Base-by-base conservation (phyloP, 1,140 invertebrate species). In the Macrotrachela quadricornifera region DNA sequence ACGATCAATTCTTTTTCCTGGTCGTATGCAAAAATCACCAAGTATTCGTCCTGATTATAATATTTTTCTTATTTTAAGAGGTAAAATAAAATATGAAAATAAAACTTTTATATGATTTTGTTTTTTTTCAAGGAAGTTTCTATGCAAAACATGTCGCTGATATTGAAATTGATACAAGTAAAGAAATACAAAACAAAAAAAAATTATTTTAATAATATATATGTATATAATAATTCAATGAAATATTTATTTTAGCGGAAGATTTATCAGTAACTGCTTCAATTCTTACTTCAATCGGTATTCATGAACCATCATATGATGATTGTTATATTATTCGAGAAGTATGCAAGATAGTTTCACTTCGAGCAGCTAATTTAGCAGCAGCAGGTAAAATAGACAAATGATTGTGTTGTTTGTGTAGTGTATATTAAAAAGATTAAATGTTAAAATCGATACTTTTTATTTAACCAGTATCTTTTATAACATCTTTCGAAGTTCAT, bases 331-430 rank as follows among this genome's bases (percentile, higher is more conserved):
- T 81, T 58, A 77, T 92, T 1, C 76, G 82, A 50, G 82, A 85
- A 68, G 80, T 95, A 44, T 97, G 92, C 68, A 81, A 86, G 59
- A 76, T 83, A 49, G 80, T 97, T 6, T 88, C 86, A 36, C 76
- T 79, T 51, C 75, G 92, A 58, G 90, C 92, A 6, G 92, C 91
- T 2, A 81, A 85, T 69, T 68, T 99, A 14, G 82, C 84, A 12
- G 85, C 86, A 12, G 84, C 87, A 47, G 90, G 83, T 55, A 78
- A 53, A 15, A 1, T 52, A 15, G n/a, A n/a, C n/a, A n/a, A n/a
- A n/a, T n/a, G n/a, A n/a, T n/a, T n/a, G n/a, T n/a, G n/a, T n/a
- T n/a, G n/a, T n/a, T n/a, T n/a, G n/a, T n/a, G n/a, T n/a, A n/a
- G n/a, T n/a, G n/a, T n/a, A n/a, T n/a, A n/a, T n/a, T n/a, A n/a